Evolutionary conservation across 2,888 invertebrate genomes (phyloP).

Genomic region (Teleogryllus oceanicus): DNA sequence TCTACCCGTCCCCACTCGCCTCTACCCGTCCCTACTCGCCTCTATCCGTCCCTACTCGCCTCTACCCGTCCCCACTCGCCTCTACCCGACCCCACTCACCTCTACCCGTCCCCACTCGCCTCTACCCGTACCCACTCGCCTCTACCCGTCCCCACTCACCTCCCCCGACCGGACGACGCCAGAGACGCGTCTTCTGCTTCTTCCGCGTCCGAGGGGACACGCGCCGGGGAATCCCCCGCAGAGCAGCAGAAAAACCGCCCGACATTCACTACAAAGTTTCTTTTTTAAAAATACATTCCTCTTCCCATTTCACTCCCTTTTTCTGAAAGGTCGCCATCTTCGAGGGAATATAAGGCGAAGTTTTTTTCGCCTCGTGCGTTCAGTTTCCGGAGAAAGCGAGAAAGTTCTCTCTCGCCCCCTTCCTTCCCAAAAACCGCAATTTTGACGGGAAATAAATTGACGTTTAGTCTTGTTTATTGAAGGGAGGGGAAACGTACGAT

Average conservation of each 20-base stretch:
- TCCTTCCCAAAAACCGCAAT: background rate
- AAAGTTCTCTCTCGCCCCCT: background rate
- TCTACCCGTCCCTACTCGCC: too few species aligned
- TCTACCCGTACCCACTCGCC: too few species aligned
- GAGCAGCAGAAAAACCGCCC: background rate
- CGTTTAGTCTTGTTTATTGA: background rate
- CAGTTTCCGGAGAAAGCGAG: background rate
- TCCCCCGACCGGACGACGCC: background rate
- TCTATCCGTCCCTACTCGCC: too few species aligned
- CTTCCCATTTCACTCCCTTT: background rate
- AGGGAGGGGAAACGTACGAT: background rate
- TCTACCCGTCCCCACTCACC: background rate
- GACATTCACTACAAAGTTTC: background rate
- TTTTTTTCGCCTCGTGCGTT: background rate
- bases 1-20: too few species aligned
- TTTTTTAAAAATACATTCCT: background rate
- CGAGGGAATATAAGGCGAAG: background rate
- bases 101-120: too few species aligned
- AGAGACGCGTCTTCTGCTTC: background rate
- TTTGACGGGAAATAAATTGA: background rate
- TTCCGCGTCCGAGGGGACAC: background rate
- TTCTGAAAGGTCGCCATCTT: background rate
- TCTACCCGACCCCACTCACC: too few species aligned
- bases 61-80: too few species aligned
- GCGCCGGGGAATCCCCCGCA: background rate